Percentiles rank a stretch among this genome's conserved stretches.
These are phyloP conservation scores for Pachymerium ferrugineum DNA, from an alignment of 2,888 invertebrate genomes.

Conservation along the genomic window DNA sequence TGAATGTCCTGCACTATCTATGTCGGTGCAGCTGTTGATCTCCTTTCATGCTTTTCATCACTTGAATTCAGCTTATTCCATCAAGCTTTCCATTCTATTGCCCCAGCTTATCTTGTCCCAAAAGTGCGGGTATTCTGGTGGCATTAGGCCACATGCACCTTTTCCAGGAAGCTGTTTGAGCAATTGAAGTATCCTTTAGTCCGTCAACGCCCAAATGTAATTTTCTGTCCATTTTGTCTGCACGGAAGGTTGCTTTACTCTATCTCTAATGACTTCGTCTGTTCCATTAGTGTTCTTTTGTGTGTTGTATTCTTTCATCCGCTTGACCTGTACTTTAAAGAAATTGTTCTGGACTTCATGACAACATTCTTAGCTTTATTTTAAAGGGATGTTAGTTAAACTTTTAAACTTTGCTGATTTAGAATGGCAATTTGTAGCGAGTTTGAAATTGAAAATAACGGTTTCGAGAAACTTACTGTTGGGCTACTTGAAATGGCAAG, in stretches of 20 bases:
- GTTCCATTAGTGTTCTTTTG: conserved; percentile 21
- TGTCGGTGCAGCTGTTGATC: conserved; percentile 18
- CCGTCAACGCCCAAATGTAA: conserved; percentile 6
- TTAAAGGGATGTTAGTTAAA: no score
- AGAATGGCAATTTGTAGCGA: no score
- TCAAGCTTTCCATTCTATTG: not conserved
- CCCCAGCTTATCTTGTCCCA: not conserved
- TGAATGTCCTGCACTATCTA: not conserved
- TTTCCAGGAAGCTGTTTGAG: not conserved
- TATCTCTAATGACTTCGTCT: not conserved
- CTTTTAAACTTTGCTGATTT: no score
- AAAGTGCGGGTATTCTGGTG: not conserved
- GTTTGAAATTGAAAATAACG: no score
- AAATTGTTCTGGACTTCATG: not conserved
- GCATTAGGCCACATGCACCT: not conserved
- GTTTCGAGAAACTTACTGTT: no score
- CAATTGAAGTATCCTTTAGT: conserved; percentile 17
- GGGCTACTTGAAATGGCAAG: no score
- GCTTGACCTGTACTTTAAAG: not conserved
- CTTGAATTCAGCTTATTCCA: conserved; percentile 10
- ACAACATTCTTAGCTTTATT: no score
- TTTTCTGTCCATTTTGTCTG: conserved; percentile 14
- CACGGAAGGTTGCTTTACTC: not conserved
- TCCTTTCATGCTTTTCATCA: conserved; percentile 16
- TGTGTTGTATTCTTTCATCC: conserved; percentile 1